Base-by-base conservation (phyloP, 2,888 invertebrate species). In the Drosophila maculinotata region DNA sequence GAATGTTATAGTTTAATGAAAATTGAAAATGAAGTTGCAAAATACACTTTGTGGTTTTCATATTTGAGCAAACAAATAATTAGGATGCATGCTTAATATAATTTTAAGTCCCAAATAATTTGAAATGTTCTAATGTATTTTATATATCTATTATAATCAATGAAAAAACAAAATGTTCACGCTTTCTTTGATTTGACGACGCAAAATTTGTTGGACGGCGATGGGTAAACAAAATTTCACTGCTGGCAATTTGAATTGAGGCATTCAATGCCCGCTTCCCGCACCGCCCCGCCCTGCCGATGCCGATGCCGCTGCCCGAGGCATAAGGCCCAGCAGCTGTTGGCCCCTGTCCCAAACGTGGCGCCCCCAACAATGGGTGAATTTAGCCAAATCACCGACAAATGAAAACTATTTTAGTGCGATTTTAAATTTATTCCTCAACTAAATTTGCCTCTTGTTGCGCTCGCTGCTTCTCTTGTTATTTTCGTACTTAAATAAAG, bases 401-500 rank as follows among this genome's bases (percentile, higher is more conserved):
- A 71, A 60, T 58, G 39, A 51, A 68, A 73, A 67, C 48, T 15
- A 57, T 74, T 82, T 73, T 65, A 65, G 59, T 85, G 73, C 83
- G 74, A 59, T 73, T 76, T 79, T 65, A 58, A 79, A 79, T 85
- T 73, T 58, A 65, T 70, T 35, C 62, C 41, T 28, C 52, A 51
- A 69, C 47, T 58, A 38, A 51, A 44, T 66, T 63, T 65, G 36
- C 59, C 73, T 51, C 58, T 41, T 42, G 14, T 9, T n/a, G 15
- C 33, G 54, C 63, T 47, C 39, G 20, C 17, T 53, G 62, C 57
- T 57, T 56, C 69, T 65, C 51, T 70, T 76, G 78, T 83, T 82
- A 83, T 86, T 82, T 86, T 78, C 73, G 78, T 82, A 80, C 81
- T 82, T 86, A 80, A 86, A 77, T 86, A 81, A 86, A 83, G 84